Evolutionary conservation across 1,140 invertebrate species (phyloP).

Genomic region (Trichonephila inaurata): DNA sequence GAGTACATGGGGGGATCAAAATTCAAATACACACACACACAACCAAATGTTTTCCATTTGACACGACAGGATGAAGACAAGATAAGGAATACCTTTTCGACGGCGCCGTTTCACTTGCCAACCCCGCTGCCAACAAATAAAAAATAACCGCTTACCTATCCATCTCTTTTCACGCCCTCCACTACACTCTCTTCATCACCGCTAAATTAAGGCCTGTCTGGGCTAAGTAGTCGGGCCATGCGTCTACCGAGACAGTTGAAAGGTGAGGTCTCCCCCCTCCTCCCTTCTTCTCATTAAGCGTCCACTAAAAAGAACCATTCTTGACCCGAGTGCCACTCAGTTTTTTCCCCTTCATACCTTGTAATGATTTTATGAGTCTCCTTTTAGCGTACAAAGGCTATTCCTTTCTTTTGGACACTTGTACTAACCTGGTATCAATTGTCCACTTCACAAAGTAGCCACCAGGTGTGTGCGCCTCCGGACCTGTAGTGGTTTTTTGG

Average conservation of each 20-base stretch:
- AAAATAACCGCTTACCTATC: slow-evolving; percentile 56
- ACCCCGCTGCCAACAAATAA: slow-evolving; percentile 34
- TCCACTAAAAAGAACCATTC: neutral
- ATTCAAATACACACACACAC: no score
- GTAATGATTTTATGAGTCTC: slow-evolving; percentile 55
- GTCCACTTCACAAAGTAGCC: neutral
- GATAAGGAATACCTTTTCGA: slow-evolving; percentile 7
- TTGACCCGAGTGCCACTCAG: no score
- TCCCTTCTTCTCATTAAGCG: neutral
- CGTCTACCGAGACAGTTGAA: slow-evolving; percentile 55
- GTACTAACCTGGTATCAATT: neutral
- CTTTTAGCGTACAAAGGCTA: neutral
- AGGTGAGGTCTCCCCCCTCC: neutral
- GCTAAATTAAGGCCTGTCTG: slow-evolving; percentile 64
- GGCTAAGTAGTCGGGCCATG: slow-evolving; percentile 52
- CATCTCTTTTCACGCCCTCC: slow-evolving; percentile 60
- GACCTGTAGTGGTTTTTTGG: neutral
- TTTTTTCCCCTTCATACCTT: neutral
- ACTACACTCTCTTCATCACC: slow-evolving; percentile 57
- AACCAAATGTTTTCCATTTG: no score
- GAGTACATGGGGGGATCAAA: no score
- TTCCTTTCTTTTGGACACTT: neutral
- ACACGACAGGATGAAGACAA: neutral
- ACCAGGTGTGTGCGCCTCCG: neutral
- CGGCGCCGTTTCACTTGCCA: slow-evolving; percentile 12